These are phyloP conservation scores for Xenentodon cancila DNA, from an alignment of 2,797 vertebrate genomes.

Conservation along the genomic window DNA sequence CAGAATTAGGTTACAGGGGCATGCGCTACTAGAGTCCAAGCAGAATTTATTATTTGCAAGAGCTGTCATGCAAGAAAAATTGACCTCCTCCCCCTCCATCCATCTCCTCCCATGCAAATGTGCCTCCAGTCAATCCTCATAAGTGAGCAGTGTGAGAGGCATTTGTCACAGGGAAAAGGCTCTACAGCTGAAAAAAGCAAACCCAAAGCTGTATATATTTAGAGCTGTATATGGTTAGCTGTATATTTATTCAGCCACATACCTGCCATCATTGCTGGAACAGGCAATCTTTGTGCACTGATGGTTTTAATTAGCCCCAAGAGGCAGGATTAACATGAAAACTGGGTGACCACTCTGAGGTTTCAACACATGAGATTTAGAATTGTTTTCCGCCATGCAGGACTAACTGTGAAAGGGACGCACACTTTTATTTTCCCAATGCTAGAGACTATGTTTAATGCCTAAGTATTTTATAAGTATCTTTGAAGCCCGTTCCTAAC, in stretches of 20 bases:
- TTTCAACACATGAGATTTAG: too few relatives aligned
- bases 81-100: slow-evolving; percentile 8
- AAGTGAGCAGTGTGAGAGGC: slow-evolving; percentile 42
- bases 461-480: too few relatives aligned
- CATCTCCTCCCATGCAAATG: slow-evolving; percentile 66
- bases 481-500: too few relatives aligned
- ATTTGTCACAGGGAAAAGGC: slow-evolving; percentile 24
- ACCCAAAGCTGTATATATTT: slow-evolving; percentile 36
- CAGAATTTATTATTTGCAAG: slow-evolving; percentile 31
- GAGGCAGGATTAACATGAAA: not conserved
- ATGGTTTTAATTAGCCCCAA: not conserved
- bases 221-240: not conserved
- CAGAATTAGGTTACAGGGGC: slow-evolving; percentile 30
- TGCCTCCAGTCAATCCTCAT: slow-evolving; percentile 27
- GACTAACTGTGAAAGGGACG: too few relatives aligned
- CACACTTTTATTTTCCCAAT: too few relatives aligned
- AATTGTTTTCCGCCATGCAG: too few relatives aligned
- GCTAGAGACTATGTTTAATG: too few relatives aligned
- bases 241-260: not conserved
- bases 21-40: slow-evolving; percentile 58
- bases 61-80: slow-evolving; percentile 70
- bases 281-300: slow-evolving; percentile 13
- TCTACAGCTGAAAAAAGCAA: slow-evolving; percentile 22
- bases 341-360: not conserved
- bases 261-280: slow-evolving; percentile 19